Base-by-base conservation (phyloP, 2,888 invertebrate species). In the Chalcis sispes region DNA sequence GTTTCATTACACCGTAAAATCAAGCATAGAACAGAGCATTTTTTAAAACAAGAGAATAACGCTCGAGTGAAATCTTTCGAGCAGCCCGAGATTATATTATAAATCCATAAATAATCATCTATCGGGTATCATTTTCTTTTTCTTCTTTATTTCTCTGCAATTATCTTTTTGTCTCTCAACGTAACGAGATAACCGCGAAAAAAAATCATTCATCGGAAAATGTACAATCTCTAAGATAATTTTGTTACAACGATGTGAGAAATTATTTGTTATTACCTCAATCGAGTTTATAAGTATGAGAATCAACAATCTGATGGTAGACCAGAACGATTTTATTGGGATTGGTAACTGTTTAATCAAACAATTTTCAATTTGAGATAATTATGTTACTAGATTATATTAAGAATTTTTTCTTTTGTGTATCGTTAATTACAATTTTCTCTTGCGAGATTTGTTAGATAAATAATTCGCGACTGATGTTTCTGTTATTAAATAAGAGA, bases 331-430 rank as follows among this genome's bases (percentile, higher is more conserved):
- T 59, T 52, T 62, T 71, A 71, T 71, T 54, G 62, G 50, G 40
- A 50, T 40, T 18, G 20, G 29, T 8, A 36, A 27, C 36, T 27
- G 52, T 52, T 52, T 61, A 18, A 70, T 52, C 50, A 50, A 61
- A 61, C 52, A 70, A 70, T 70, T 61, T 70, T n/a, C 61, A 50
- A 50, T 48, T 7, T 15, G n/a, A 58, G 70, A 70, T 61, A 70
- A 61, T 70, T 59, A n/a, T 27, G 25, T 50, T 29, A 5, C n/a
- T 20, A 40, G 15, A 42, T 42, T 42, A 42, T 42, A 8, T 8
- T 42, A 13, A 2, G 42, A 2, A 42, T 13, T 42, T 15, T 42
- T 42, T 42, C 15, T 42, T 15, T 42, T 4, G 32, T 32, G 32
- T 32, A 3, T 3, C 8, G 32, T 3, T 32, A 32, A 42, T 42